Conservation (phyloP, 2,797 vertebrate species). For the Cossypha heuglini region DNA sequence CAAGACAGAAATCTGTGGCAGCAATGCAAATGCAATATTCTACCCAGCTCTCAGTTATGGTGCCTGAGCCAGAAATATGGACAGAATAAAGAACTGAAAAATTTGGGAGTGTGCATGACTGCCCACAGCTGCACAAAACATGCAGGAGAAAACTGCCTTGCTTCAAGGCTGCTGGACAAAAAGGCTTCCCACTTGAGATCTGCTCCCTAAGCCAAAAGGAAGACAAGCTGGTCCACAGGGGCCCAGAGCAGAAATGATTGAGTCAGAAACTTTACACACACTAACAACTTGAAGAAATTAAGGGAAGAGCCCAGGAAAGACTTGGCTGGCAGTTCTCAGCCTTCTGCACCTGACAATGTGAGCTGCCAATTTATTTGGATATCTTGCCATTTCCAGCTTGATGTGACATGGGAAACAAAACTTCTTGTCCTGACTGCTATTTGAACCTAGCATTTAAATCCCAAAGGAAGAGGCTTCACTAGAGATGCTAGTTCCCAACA, state of each 20-base stretch:
- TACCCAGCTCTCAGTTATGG: background rate
- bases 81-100: background rate
- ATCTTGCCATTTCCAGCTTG: constrained; percentile 6
- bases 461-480: background rate
- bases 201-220: background rate
- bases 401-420: constrained; percentile 18
- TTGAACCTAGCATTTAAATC: background rate
- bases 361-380: background rate
- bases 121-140: background rate
- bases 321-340: background rate
- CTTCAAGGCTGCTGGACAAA: background rate
- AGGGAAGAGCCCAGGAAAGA: background rate
- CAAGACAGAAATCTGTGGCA: background rate
- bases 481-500: background rate
- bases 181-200: background rate
- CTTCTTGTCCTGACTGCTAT: constrained; percentile 6
- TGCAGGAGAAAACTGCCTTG: background rate
- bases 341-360: constrained; percentile 25
- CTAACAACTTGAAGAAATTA: background rate
- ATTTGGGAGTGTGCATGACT: background rate
- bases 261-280: background rate
- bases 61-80: background rate
- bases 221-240: background rate
- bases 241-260: background rate
- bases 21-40: background rate